phyloP scores from a whole-genome alignment of 2,113 vertebrate genomes.

The Gallinago jamesoni region DNA sequence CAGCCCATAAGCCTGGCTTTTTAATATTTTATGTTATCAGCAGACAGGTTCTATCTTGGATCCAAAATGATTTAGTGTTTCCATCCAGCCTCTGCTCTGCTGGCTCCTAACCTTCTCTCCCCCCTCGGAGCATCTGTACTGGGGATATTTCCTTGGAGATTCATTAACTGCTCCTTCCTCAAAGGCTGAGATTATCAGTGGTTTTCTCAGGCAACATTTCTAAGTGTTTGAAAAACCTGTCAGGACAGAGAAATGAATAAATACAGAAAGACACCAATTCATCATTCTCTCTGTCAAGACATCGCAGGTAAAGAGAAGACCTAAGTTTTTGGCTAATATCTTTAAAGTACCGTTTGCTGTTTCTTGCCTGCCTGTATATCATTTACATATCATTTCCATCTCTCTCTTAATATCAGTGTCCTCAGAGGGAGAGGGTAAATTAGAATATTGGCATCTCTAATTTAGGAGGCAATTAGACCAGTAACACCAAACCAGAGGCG shows the following conservation, averaged over 20 bases:
- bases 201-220: slow-evolving; percentile 8
- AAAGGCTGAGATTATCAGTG: neutral
- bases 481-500: neutral
- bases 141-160: neutral
- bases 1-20: neutral
- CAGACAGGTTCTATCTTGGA: neutral
- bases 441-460: neutral
- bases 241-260: neutral
- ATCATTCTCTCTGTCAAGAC: neutral
- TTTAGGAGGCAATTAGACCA: neutral
- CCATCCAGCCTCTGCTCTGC: neutral
- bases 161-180: slow-evolving; percentile 13
- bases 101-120: neutral
- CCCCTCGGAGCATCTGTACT: neutral
- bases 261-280: neutral
- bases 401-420: neutral
- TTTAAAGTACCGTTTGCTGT: neutral
- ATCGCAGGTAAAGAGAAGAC: neutral
- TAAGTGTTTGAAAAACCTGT: neutral
- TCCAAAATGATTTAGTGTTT: neutral
- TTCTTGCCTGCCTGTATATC: neutral
- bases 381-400: neutral
- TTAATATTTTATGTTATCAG: neutral
- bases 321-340: neutral
- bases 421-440: neutral